Evolutionary conservation across 30 jellyfish, hydroid and myxozoan genomes (phyloP), one percentile per base, ranked within the genome.

Genomic region (Phacellophora camtschatica): DNA sequence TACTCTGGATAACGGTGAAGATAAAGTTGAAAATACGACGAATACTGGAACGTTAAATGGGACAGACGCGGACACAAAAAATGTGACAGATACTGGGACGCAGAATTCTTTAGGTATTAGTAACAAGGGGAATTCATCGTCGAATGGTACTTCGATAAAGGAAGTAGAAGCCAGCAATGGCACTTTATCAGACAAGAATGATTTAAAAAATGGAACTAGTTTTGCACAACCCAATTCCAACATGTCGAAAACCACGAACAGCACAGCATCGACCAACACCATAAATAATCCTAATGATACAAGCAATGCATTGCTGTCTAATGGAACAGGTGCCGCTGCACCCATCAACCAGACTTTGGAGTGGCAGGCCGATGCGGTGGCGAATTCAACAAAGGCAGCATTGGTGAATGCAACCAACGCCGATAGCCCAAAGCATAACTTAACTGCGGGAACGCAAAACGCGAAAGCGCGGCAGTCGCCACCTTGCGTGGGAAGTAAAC

Each of bases 1-100:
- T 34, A 36, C 51, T 20, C 73, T 92, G 16, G 85, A 83, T 78
- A 77, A 87, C 11, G 96, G 74, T 16, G 92, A 66, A n/a, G 84
- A 65, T 2, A 66, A 23, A 28, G 61, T 22, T 12, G 61, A 46
- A 46, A 46, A 46, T 46, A 46, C n/a, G 61, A 46, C 11, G n/a
- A 28, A 28, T 15, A 46, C n/a, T 46, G 20, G 20, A 46, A 46
- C 61, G 20, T 22, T 15, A 8, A 46, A 22, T 9, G 61, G 27
- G 61, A 57, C 19, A 20, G 45, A 24, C 25, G 11, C 69, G 27
- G 28, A 53, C 13, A 55, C 48, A 18, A 71, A 53, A 20, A 66
- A 56, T 50, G 51, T 32, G 35, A 74, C 95, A 19, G 85, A 78
- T 15, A 71, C 84, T 29, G 74, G 84, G 16, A 66, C 86, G 43